A percentile compares a stretch with the other conserved stretches of the same genome.
These are phyloP conservation scores for Leucophenga maculata DNA, from an alignment of 2,888 invertebrate species.

Conservation along the genomic window DNA sequence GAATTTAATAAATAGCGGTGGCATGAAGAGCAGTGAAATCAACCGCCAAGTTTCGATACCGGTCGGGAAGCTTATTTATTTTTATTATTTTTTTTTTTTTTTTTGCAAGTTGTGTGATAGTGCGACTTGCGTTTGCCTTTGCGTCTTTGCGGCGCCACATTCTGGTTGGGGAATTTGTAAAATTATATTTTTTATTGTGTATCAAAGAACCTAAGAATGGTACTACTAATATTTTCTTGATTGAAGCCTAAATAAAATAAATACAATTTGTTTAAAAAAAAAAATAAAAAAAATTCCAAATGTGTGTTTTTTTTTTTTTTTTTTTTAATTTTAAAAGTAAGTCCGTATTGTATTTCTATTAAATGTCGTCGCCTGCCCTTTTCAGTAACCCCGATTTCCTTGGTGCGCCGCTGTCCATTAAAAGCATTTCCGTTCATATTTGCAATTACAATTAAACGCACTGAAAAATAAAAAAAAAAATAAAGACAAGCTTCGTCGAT, in stretches of 20 bases:
- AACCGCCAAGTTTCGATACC: background rate
- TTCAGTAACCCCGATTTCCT: slow-evolving; percentile 54
- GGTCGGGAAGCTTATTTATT: background rate
- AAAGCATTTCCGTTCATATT: slow-evolving; percentile 55
- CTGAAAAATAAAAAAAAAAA: slow-evolving; percentile 28
- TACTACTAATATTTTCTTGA: too few species aligned
- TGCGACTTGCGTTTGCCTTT: too few species aligned
- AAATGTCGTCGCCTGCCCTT: slow-evolving; percentile 44
- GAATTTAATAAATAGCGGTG: background rate
- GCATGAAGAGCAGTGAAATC: background rate
- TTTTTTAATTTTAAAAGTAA: background rate
- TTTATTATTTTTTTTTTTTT: background rate
- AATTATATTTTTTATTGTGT: too few species aligned
- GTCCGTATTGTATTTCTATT: slow-evolving; percentile 7
- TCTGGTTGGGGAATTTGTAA: too few species aligned
- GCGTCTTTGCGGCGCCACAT: too few species aligned
- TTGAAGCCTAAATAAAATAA: too few species aligned
- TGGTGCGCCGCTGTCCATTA: slow-evolving; percentile 21
- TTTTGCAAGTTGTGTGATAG: background rate
- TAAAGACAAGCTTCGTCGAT: background rate
- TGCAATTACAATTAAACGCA: slow-evolving; percentile 55
- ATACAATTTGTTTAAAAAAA: too few species aligned
- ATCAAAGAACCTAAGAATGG: too few species aligned
- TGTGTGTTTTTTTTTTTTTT: slow-evolving; percentile 21
- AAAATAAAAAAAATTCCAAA: background rate